These are phyloP conservation scores for Macrochelys suwanniensis DNA, from an alignment of 2,797 vertebrate genomes.

Conservation along the genomic window DNA sequence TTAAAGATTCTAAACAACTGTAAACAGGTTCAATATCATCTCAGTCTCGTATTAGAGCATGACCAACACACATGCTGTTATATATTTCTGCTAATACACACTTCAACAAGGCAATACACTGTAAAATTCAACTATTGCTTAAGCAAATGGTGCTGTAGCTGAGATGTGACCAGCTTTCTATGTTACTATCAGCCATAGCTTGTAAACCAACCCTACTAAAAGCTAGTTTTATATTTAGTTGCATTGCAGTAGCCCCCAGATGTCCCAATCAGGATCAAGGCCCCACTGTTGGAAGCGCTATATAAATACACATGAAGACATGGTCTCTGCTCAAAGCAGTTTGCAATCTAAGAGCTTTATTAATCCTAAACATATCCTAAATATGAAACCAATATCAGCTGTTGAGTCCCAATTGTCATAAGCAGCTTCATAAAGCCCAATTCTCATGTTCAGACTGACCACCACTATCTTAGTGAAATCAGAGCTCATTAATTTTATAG, in stretches of 20 bases:
- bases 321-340: not conserved
- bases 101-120: not conserved
- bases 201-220: not conserved
- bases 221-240: fast-evolving
- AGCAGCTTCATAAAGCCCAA: not conserved
- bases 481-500: not conserved
- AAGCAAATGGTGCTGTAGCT: not conserved
- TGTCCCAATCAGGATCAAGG: not conserved
- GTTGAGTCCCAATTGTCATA: not conserved
- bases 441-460: not conserved
- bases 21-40: not conserved
- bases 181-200: not conserved
- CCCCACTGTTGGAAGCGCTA: fast-evolving
- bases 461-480: fast-evolving
- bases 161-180: fast-evolving
- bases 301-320: fast-evolving
- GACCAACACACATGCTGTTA: not conserved
- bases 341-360: not conserved
- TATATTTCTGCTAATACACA: not conserved
- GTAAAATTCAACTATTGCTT: not conserved
- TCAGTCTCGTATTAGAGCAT: not conserved
- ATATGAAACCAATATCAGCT: not conserved
- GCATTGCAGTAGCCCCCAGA: not conserved
- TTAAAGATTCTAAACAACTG: not conserved
- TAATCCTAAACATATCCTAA: not conserved